A percentile compares a stretch with the other conserved stretches of the same genome.
phyloP scores from a whole-genome alignment of 2,888 invertebrate genomes.

The Hesperia comma region DNA sequence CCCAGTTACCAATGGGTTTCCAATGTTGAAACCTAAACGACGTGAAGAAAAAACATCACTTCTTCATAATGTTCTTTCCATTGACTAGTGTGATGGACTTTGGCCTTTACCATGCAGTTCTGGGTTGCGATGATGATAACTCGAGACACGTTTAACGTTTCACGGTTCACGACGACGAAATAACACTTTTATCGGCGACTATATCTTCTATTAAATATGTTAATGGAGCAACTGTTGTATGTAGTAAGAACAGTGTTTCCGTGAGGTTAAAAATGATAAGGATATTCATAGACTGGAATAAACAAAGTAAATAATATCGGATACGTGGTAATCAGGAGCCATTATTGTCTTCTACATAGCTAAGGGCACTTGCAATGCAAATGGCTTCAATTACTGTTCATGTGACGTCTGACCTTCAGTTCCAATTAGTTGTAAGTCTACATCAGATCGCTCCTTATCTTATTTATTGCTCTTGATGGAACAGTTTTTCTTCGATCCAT shows the following conservation, averaged over 20 bases:
- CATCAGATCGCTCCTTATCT: background rate
- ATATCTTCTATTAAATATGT: too few relatives aligned
- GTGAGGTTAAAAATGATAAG: too few relatives aligned
- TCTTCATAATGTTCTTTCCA: too few relatives aligned
- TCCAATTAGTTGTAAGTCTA: constrained; percentile 5
- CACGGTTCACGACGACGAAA: background rate
- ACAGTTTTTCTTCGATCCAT: background rate
- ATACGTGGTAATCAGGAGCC: background rate
- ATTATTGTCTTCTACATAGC: constrained; percentile 1
- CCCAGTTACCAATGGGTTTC: too few relatives aligned
- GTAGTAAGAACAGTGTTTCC: too few relatives aligned
- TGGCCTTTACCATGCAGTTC: too few relatives aligned
- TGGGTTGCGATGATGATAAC: too few relatives aligned
- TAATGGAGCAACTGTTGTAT: too few relatives aligned
- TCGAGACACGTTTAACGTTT: too few relatives aligned
- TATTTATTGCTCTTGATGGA: background rate
- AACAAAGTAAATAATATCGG: background rate
- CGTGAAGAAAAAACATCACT: too few relatives aligned
- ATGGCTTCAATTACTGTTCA: constrained; percentile 15
- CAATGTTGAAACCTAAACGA: too few relatives aligned
- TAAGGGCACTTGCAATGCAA: constrained; percentile 16
- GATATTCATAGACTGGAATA: background rate
- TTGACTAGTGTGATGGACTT: too few relatives aligned
- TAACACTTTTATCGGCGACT: background rate
- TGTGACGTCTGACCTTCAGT: background rate